Evolutionary conservation across 2,113 vertebrate species (phyloP), one percentile per base, ranked within the genome.

Genomic region (Narcine bancroftii): DNA sequence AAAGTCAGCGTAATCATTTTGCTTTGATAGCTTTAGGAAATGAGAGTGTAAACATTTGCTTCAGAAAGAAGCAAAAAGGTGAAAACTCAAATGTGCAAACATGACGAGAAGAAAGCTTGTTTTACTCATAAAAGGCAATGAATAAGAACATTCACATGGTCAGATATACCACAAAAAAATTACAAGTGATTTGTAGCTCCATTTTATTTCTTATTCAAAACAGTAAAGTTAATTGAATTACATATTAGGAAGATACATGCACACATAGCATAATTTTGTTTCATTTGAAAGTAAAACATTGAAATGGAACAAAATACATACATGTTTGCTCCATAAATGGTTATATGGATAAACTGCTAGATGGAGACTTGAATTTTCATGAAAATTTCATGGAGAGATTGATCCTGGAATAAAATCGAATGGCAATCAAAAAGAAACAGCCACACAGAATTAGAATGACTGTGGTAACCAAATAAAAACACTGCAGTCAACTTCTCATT

Each of bases 351-450:
- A 83, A 56, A 56, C 50, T n/a, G 47, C 10, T 83, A 50, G 29
- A 5, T 81, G 77, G 77, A 81, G 45, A 29, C 77, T 33, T 83
- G 47, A 83, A 83, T 83, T 56, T 56, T 83, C 79, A 83, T 53
- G 11, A 39, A 75, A 10, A 75, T 75, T 53, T 83, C 15, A 56
- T 83, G 29, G 79, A 56, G 50, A 83, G 56, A 9, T 83, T 50
- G 10, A 6, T 56, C 29, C 29, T 53, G 29, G n/a, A 56, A 56
- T 83, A 29, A 83, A 29, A 3, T 56, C 9, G 15, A 15, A 5
- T 81, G 47, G 24, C 45, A 81, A 81, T 75, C 72, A 75, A 3
- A 0, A 45, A 42, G 75, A 47, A 81, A 81, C 77, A 81, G 26
- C 26, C 50, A 47, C 3, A 24, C 2, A 81, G 2, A 83, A 29